Base-by-base conservation (phyloP, 2,113 vertebrate species). In the Eidolon helvum region DNA sequence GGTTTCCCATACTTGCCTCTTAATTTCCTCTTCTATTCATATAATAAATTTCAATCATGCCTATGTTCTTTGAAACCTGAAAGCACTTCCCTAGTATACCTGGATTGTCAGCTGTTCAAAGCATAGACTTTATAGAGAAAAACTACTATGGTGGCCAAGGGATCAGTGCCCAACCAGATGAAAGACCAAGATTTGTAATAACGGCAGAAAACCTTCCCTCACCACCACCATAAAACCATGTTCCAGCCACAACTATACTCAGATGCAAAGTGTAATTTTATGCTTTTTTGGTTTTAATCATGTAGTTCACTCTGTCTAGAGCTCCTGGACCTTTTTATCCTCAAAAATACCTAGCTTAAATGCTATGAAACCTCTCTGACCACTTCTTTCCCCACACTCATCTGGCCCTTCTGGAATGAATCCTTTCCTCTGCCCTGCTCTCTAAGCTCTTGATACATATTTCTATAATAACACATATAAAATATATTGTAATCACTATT, bases 181-280 rank as follows among this genome's bases (percentile, higher is more conserved):
- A 55, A 87, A 33, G 53, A 48, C 66, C 55, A 33, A 65, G 38
- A 40, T 28, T 59, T 53, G 1, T 38, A 74, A 26, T 43, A 8
- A 8, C 15, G 10, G 53, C 9, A 15, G 53, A 57, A 63, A 61
- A 38, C 4, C 5, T 22, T 35, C 26, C 10, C 26, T 4, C 10
- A 0, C 1, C 5, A 26, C n/a, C 22, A 14, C 59, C 24, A 12
- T 0, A 16, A 66, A n/a, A 21, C n/a, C 38, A 28, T 24, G 15
- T 10, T 86, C 26, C 30, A 65, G 45, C 40, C 69, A 93, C 45
- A 66, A 21, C 48, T 59, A 59, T 9, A 35, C 38, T 88, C 43
- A 79, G 8, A 53, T 45, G 65, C 50, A 65, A 69, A 88, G 38
- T 48, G 45, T 3, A 82, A 16, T 24, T 78, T 59, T 45, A n/a